phyloP scores from a whole-genome alignment of 2,113 vertebrate genomes.

The Pithys albifrons region DNA sequence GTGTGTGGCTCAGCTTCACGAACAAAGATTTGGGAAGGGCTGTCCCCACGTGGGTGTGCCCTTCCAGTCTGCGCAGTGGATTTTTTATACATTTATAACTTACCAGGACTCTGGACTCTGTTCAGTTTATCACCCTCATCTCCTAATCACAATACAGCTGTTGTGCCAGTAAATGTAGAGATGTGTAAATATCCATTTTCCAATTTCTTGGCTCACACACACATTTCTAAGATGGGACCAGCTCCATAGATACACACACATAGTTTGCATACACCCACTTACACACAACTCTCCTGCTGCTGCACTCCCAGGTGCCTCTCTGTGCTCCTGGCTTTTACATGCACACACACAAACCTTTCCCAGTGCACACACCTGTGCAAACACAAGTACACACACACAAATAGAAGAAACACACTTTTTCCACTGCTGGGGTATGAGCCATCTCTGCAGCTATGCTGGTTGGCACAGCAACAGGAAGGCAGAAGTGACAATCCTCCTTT shows the following conservation, averaged over 20 bases:
- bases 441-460: background rate
- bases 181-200: background rate
- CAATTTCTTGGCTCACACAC: background rate
- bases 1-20: too few species aligned
- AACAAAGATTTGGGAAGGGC: too few species aligned
- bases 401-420: background rate
- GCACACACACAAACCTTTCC: background rate
- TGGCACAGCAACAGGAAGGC: slow-evolving; percentile 28
- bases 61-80: too few species aligned
- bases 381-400: background rate
- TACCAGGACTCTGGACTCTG: background rate
- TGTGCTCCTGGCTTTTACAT: background rate
- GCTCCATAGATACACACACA: background rate
- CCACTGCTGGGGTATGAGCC: background rate
- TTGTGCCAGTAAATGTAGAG: background rate
- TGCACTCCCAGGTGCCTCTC: background rate
- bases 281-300: background rate
- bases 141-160: background rate
- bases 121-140: background rate
- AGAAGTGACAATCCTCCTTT: background rate
- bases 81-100: background rate
- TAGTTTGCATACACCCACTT: background rate
- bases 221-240: background rate
- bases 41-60: too few species aligned
- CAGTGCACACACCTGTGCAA: background rate